Evolutionary conservation across 2,113 vertebrate species (phyloP), one percentile per base, ranked within the genome.

Genomic region (Prolemur simus): DNA sequence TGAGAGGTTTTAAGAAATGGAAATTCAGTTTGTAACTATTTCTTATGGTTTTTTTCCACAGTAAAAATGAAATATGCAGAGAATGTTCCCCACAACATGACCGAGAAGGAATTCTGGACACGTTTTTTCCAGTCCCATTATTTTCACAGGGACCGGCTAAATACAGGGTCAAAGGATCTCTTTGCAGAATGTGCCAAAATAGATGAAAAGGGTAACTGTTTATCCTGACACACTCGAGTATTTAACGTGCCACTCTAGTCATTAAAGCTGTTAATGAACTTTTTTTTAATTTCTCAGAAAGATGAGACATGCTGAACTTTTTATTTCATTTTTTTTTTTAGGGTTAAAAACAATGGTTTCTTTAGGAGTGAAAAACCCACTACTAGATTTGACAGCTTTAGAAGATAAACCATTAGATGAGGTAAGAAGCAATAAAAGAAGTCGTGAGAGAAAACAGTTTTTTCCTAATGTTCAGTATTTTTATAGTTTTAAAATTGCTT

Each of bases 81-180:
- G 98, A 99, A 99, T 34, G 99, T 99, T 98, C 99, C 99, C 94
- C 99, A 99, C 97, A 99, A 99, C 97, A 98, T 99, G 99, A 99
- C 99, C 0, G 99, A 99, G 98, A 99, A 99, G 97, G 99, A 99
- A 97, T 99, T 99, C 98, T 99, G 99, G 99, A 99, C 99, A 3
- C 98, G 99, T 54, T 99, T 99, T 98, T 99, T 99, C 97, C 99
- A 99, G 98, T 99, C 99, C 87, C 99, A 99, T 98, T 99, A 99
- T 98, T 99, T 99, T 98, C 99, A 99, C 98, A 99, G 99, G 98
- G 99, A 99, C 97, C 99, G 99, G 77, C 99, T 99, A 95, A 99
- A 99, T 97, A 99, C 99, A 89, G 99, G 99, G 74, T 99, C 99
- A 49, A 99, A 99, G 98, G 99, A 99, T 96, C 99, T 99, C 86